Base-by-base conservation (phyloP, 2,113 vertebrate genomes). In the Oplegnathus fasciatus region DNA sequence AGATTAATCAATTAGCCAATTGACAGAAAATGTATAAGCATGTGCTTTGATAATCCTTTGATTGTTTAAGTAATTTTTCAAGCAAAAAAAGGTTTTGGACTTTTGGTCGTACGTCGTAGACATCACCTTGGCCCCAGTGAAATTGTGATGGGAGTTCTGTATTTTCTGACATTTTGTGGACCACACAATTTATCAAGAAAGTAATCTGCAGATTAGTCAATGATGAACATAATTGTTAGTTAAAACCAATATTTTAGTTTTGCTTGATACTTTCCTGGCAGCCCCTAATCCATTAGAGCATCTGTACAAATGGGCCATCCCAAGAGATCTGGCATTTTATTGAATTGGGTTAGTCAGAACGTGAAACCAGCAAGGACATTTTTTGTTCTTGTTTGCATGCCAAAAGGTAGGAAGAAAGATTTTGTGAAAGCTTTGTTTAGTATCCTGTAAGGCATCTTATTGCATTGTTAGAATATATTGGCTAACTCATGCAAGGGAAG, bases 381-480 rank as follows among this genome's bases (percentile, higher is more conserved):
- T 95, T 96, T 96, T 95, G 93, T 96, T 96, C 95, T 94, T 94
- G 94, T 93, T 48, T 72, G 28, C 7, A 9, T 2, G 3, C 28
- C 54, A 60, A 55, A 76, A 17, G 13, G 17, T 44, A 54, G 46
- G 34, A 28, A 55, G 18, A 17, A n/a, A n/a, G n/a, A n/a, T 54
- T 76, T 24, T 34, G 10, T 78, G 57, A 68, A 68, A 75, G 11
- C 30, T 34, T 55, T 32, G 73, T 55, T 67, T 34, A 32, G 15
- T 26, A 1, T 72, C 48, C 60, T 34, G 20, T 60, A 30, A 32
- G 24, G 5, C 11, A 1, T 83, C 17, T 28, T 26, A 22, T 26
- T 26, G 32, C 62, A 52, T 82, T 88, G 61, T 86, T 75, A 55
- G 57, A 40, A 70, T 42, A 71, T 2, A 24, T 20, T 54, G 22